Conservation (phyloP, 2,113 vertebrate genomes). For the Ahaetulla prasina region DNA sequence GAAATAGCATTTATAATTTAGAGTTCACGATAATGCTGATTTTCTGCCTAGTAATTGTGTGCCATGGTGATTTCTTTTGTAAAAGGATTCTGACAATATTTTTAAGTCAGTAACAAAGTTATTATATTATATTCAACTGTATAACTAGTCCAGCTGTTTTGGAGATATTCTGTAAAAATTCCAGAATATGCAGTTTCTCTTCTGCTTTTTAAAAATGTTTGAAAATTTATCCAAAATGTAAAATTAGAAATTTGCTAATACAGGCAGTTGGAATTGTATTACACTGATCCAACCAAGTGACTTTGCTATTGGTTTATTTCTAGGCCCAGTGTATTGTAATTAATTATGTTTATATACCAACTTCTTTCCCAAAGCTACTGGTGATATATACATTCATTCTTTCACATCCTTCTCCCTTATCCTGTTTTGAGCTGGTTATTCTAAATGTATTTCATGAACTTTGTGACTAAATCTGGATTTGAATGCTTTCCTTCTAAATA, state of each 20-base stretch:
- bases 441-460: not conserved
- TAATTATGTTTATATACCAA: not conserved
- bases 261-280: not conserved
- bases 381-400: not conserved
- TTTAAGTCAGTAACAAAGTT: constrained; percentile 2
- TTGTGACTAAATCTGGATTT: not conserved
- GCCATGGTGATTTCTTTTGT: constrained; percentile 1
- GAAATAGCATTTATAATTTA: not conserved
- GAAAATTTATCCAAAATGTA: not conserved
- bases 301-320: not conserved
- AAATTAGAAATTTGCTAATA: not conserved
- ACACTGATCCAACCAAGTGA: not conserved
- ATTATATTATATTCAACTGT: not conserved
- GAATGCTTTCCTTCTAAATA: not conserved
- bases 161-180: not conserved
- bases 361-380: not conserved
- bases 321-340: not conserved
- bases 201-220: not conserved
- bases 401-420: not conserved
- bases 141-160: not conserved
- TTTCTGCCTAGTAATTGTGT: not conserved
- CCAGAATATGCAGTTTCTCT: not conserved
- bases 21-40: not conserved
- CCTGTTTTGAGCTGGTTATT: not conserved
- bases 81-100: not conserved